phyloP scores from a whole-genome alignment of 2,888 invertebrate species.

The Margaritifera margaritifera region DNA sequence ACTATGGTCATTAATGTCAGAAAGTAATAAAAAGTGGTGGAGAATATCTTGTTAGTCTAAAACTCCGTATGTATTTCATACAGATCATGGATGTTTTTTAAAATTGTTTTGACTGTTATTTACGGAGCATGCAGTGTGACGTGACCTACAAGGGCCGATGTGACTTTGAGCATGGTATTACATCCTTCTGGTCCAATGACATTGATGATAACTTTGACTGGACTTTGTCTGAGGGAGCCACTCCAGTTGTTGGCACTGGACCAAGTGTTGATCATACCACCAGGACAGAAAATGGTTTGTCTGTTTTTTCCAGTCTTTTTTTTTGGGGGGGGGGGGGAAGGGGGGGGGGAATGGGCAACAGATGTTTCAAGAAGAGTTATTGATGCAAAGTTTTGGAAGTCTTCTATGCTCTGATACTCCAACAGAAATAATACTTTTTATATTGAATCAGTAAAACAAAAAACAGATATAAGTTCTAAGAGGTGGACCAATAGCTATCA shows the following conservation, averaged over 20 bases:
- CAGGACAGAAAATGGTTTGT: conserved; percentile 41
- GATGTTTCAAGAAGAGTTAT: too few relatives aligned
- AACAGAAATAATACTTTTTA: too few relatives aligned
- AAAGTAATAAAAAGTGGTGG: not conserved
- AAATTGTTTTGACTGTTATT: not conserved
- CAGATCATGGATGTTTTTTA: not conserved
- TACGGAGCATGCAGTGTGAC: conserved; percentile 33
- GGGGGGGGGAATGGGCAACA: not conserved
- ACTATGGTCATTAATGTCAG: not conserved
- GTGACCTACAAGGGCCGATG: conserved; percentile 50
- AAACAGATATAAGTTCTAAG: too few relatives aligned
- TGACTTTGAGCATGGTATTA: conserved; percentile 60
- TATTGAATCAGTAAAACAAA: too few relatives aligned
- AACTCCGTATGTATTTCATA: not conserved
- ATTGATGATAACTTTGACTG: conserved; percentile 58
- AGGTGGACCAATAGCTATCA: too few relatives aligned
- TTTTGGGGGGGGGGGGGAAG: not conserved
- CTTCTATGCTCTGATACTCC: too few relatives aligned
- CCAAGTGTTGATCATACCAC: conserved; percentile 61
- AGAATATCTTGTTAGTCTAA: too few relatives aligned
- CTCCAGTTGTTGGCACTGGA: conserved; percentile 51
- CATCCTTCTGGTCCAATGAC: conserved; percentile 76
- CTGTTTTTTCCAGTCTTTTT: conserved; percentile 6
- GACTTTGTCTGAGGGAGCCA: conserved; percentile 58
- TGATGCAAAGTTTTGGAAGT: too few relatives aligned